Evolutionary conservation across 1,140 invertebrate genomes (phyloP), one percentile per base, ranked within the genome.

Genomic region (Meloidogyne chitwoodi): DNA sequence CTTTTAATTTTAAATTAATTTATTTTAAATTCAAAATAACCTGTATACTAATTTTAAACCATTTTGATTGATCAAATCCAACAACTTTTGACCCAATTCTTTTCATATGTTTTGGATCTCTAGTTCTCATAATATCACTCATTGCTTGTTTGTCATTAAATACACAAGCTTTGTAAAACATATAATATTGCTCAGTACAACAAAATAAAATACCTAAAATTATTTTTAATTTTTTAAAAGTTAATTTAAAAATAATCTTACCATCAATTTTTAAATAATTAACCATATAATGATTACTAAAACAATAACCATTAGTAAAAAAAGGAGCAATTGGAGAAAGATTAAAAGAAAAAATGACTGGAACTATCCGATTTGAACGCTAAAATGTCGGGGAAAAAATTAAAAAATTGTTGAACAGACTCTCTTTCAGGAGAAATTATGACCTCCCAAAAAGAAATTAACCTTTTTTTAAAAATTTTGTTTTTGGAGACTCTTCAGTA

Each of bases 231-330:
- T 67, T 75, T 16, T 77, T 67, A 10, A 71, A 6, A 19, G 16
- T 22, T 56, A 71, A 73, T 16, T n/a, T 34, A 38, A 22, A 10
- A 66, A n/a, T 68, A 63, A 12, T 12, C 0, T 77, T 48, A 77
- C 77, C 77, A 62, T 77, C 77, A 69, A 77, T 77, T 26, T 61
- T 61, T 22, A 77, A 66, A 41, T 38, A 31, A 16, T 76, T 77
- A 78, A 77, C 79, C 14, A 34, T 48, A 71, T 63, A 78, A 69
- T 77, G 77, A 70, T 77, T 77, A 71, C 77, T 77, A 29, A 77
- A 77, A 34, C 76, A 77, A 62, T 77, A 78, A 4, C 64, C 24
- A n/a, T 61, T 77, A 14, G 75, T 77, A 63, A 77, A 77, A 66
- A 77, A 77, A 24, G 65, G 63, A 22, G 75, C 31, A 24, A 77